These are phyloP conservation scores for Chymomyza procnemis DNA, from an alignment of 2,888 invertebrate genomes.

Conservation along the genomic window DNA sequence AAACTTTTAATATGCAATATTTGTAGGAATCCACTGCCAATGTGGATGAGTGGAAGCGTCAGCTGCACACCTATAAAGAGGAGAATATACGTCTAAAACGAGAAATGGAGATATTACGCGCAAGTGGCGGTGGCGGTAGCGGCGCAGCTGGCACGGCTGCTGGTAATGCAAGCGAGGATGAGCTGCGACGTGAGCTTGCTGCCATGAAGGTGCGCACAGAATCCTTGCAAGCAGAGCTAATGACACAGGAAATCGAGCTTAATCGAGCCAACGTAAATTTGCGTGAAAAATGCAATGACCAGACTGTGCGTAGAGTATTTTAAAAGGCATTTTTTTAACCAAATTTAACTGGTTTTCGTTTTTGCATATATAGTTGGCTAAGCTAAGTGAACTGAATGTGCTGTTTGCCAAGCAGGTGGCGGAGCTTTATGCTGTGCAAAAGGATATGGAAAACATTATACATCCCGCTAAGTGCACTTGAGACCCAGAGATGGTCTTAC, in stretches of 20 bases:
- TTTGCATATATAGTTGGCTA: constrained; percentile 68
- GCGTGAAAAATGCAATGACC: constrained; percentile 82
- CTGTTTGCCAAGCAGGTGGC: constrained; percentile 76
- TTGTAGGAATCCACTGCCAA: constrained; percentile 92
- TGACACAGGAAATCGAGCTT: constrained; percentile 90
- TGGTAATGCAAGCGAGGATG: constrained; percentile 83
- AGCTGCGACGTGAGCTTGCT: constrained; percentile 86
- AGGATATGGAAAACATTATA: constrained; percentile 78
- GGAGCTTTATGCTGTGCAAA: constrained; percentile 77
- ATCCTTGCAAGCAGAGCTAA: constrained; percentile 88
- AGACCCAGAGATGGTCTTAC: constrained; percentile 75
- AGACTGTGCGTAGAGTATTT: constrained; percentile 81
- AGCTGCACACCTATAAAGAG: constrained; percentile 94
- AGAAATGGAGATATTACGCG: constrained; percentile 85
- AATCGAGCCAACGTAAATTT: constrained; percentile 80
- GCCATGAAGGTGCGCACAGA: constrained; percentile 89
- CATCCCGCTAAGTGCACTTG: constrained; percentile 78
- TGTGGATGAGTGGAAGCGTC: constrained; percentile 99
- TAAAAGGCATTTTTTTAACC: too few species aligned
- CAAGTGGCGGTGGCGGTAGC: constrained; percentile 82
- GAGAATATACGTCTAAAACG: constrained; percentile 91
- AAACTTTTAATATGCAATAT: neutral
- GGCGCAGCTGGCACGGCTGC: constrained; percentile 80
- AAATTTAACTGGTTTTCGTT: constrained; percentile 2
- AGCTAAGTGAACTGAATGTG: constrained; percentile 76